phyloP scores from a whole-genome alignment of 2,888 invertebrate genomes.

The Drosophila anomalata region DNA sequence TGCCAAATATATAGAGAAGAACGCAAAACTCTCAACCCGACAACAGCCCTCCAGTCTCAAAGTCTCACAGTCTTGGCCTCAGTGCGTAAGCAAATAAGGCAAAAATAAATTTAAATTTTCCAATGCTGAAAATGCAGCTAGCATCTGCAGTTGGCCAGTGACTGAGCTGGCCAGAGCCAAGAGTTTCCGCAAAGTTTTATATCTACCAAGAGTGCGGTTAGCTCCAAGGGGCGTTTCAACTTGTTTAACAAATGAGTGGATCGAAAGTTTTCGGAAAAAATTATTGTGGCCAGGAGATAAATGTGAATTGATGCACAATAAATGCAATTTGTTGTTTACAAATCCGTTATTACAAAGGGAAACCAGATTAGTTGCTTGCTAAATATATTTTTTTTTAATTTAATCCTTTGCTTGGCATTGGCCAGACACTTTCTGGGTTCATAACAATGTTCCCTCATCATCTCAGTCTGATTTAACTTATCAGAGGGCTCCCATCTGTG shows the following conservation, averaged over 20 bases:
- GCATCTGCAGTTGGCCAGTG: slow-evolving; percentile 18
- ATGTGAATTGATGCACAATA: slow-evolving; percentile 39
- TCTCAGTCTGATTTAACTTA: neutral
- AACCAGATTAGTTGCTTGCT: neutral
- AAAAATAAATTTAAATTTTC: slow-evolving; percentile 37
- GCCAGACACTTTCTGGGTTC: neutral
- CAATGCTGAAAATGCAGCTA: slow-evolving; percentile 27
- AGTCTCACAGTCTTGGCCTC: neutral
- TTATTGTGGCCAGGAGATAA: slow-evolving; percentile 42
- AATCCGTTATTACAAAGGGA: slow-evolving; percentile 22
- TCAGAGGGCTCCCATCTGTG: neutral
- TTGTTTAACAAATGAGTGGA: slow-evolving; percentile 44
- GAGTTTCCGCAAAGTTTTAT: slow-evolving; percentile 38
- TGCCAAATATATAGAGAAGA: slow-evolving; percentile 25
- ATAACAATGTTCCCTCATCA: slow-evolving; percentile 2
- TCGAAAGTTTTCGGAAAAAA: slow-evolving; percentile 25
- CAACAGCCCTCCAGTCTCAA: slow-evolving; percentile 4
- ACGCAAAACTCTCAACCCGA: slow-evolving; percentile 26
- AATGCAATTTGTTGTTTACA: slow-evolving; percentile 31
- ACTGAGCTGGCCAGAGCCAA: slow-evolving; percentile 19
- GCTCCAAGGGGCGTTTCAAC: slow-evolving; percentile 42
- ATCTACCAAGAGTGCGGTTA: slow-evolving; percentile 52
- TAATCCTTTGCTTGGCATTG: neutral
- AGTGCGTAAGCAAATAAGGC: slow-evolving; percentile 47
- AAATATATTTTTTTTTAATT: neutral